Conservation (phyloP, 2,888 invertebrate species). For the Serrognathus titanus region DNA sequence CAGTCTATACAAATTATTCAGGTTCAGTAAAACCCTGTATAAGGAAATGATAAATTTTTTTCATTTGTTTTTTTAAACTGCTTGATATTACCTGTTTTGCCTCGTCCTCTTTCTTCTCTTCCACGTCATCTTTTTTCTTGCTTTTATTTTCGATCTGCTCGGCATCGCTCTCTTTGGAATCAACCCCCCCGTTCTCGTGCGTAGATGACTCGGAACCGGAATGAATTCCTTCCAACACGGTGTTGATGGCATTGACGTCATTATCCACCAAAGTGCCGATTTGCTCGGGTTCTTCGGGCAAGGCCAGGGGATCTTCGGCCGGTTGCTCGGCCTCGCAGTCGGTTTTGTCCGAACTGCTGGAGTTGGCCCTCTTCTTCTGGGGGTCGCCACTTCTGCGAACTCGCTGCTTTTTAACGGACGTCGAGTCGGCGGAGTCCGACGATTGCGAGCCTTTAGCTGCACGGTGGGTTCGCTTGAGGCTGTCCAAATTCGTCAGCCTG, state of each 20-base stretch:
- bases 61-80: too few species aligned
- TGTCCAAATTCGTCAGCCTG: slow-evolving; percentile 26
- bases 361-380: not conserved
- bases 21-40: too few species aligned
- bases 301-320: not conserved
- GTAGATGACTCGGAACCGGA: too few species aligned
- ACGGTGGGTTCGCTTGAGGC: slow-evolving; percentile 21
- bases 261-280: too few species aligned
- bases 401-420: slow-evolving; percentile 23
- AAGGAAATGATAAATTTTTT: too few species aligned
- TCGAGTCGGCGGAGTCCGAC: slow-evolving; percentile 13
- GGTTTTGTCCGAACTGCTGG: slow-evolving; percentile 1
- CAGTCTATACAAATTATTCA: too few species aligned
- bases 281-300: not conserved
- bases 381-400: not conserved
- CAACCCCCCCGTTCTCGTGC: not conserved
- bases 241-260: too few species aligned
- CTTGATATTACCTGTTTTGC: not conserved
- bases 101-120: slow-evolving; percentile 5
- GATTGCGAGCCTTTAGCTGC: slow-evolving; percentile 15
- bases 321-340: not conserved
- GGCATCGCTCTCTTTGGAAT: slow-evolving; percentile 10
- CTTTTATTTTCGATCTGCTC: slow-evolving; percentile 8
- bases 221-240: too few species aligned
- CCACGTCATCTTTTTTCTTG: not conserved